Evolutionary conservation across 2,888 invertebrate species (phyloP), one percentile per base, ranked within the genome.

Genomic region (Diabrotica balteata): DNA sequence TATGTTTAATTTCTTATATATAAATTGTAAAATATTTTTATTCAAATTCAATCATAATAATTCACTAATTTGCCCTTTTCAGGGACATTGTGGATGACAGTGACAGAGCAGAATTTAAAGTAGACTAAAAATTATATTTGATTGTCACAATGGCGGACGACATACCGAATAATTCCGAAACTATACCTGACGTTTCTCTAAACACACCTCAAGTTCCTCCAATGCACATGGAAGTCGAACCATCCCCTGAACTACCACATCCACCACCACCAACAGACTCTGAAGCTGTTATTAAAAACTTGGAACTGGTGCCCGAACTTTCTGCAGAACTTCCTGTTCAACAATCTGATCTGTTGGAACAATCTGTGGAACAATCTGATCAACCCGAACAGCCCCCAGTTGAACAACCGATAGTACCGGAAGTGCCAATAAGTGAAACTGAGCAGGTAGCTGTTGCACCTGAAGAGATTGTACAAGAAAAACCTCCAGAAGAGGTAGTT

Each of bases 121-220:
- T 69, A 71, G 72, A 68, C 64, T 55, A 62, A 68, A 66, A 61
- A 54, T 52, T 54, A 43, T 47, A 54, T 60, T n/a, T 44, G 44
- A 44, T 59, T 67, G 64, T 58, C 65, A 79, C 77, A 70, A 80
- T 80, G 80, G 80, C 80, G 59, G 80, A 80, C 75, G 80, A 80
- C 70, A 77, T 78, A 71, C 76, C 78, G 68, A 73, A 77, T 66
- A 73, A 77, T 70, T 66, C 75, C 51, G 74, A 72, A 61, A 59
- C 63, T 8, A 63, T 71, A 45, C 68, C 70, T 7, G 72, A 72
- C 49, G 64, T 71, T 9, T 64, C 71, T 43, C 63, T 69, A 57
- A 71, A 73, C 62, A 65, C 69, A 17, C 67, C 70, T 4, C 54
- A 69, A 53, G 64, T 64, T 46, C 66, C 68, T 44, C 60, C 60